Base-by-base conservation (phyloP, 2,113 vertebrate genomes). In the Dasyurus viverrinus region DNA sequence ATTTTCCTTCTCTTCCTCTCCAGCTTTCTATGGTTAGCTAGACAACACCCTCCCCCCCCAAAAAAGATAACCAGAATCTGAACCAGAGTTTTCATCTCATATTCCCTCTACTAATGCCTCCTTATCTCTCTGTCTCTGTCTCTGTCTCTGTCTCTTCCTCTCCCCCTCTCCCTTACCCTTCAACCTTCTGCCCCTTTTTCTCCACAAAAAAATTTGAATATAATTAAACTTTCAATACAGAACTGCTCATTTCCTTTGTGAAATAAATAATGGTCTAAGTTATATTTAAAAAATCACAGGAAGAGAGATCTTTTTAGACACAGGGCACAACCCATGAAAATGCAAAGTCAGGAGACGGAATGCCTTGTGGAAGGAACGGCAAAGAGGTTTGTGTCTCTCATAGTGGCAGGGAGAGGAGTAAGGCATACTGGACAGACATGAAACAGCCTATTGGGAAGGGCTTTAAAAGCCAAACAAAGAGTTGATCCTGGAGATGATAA, bases 211-310 rank as follows among this genome's bases (percentile, higher is more conserved):
- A 93, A 68, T 23, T 90, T 52, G 91, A 94, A n/a, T 53, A 11
- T 52, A 68, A 95, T 76, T n/a, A 76, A 53, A 89, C 89, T 55
- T 93, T 95, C 30, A 93, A 36, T 52, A 91, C 90, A 93, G 92
- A 96, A 95, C 52, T 91, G 47, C 60, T n/a, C 48, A 53, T 57
- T 90, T 89, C 68, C 19, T 47, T 94, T 50, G 53, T 94, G 89
- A 96, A 8, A 54, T 94, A 60, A 52, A 52, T 52, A 52, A 52
- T 52, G 50, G 50, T 52, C 50, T 52, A 52, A 52, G 9, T 95
- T 19, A 94, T 36, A 7, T 55, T 92, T 92, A 52, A 52, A 52
- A 52, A 52, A 55, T 93, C 42, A 84, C n/a, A 42, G 16, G 68
- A 84, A n/a, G 68, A 84, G 68, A 42, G 68, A 42, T 76, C 14